These are phyloP conservation scores for Chloebia gouldiae DNA, from an alignment of 2,113 vertebrate genomes.

Conservation along the genomic window DNA sequence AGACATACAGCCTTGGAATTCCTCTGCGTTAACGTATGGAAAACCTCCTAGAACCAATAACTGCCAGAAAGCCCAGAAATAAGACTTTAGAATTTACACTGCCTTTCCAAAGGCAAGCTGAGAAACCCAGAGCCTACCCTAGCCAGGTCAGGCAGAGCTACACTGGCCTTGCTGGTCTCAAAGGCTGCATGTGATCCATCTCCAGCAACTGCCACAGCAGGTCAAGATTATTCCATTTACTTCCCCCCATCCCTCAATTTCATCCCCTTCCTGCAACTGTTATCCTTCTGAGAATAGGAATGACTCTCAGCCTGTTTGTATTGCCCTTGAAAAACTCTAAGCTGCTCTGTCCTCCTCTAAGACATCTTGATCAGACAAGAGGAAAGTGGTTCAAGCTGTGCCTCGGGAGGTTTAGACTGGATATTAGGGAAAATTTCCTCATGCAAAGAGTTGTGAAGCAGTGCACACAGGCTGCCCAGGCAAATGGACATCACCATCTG, in stretches of 20 bases:
- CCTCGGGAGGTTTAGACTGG: neutral
- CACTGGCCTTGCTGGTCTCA: neutral
- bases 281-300: neutral
- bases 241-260: neutral
- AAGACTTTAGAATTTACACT: neutral
- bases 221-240: neutral
- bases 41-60: neutral
- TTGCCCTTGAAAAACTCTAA: neutral
- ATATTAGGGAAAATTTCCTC: neutral
- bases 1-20: neutral
- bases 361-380: neutral
- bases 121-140: neutral
- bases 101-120: neutral
- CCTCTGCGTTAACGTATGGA: accelerated
- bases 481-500: neutral
- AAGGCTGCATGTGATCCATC: neutral
- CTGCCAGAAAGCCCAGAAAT: neutral
- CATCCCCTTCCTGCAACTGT: neutral
- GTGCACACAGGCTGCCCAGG: neutral
- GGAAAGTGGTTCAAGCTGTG: neutral
- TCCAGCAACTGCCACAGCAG: neutral
- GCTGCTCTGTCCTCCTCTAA: neutral
- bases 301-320: neutral
- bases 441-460: neutral
- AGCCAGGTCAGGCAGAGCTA: neutral